Conservation (phyloP, 2,797 vertebrate species). For the Nyctalus aviator region DNA sequence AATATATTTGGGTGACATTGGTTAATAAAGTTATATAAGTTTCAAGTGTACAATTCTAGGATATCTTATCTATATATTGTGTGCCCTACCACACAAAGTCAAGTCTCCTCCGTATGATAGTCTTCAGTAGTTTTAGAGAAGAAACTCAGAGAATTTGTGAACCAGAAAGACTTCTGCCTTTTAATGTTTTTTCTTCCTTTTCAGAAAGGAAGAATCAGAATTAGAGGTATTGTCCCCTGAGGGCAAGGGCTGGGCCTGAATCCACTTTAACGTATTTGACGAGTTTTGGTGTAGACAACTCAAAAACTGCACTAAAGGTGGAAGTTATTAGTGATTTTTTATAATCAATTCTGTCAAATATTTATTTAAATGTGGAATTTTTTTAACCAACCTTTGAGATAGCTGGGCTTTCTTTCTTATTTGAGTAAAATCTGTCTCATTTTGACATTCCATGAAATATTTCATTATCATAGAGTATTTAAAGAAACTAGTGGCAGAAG, state of each 20-base stretch:
- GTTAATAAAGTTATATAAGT: neutral
- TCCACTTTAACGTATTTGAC: neutral
- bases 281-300: neutral
- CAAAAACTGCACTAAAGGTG: neutral
- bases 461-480: neutral
- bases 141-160: neutral
- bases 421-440: slow-evolving; percentile 9
- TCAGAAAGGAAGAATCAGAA: slow-evolving; percentile 22
- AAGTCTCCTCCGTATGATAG: neutral
- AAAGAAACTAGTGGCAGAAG: slow-evolving; percentile 16
- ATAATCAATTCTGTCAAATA: neutral
- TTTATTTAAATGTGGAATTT: slow-evolving; percentile 45
- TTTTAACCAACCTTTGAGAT: slow-evolving; percentile 20
- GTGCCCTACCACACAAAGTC: neutral
- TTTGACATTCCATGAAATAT: slow-evolving; percentile 41
- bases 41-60: neutral
- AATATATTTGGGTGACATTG: neutral
- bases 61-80: neutral
- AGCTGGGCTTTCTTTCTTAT: slow-evolving; percentile 13
- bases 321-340: slow-evolving; percentile 35
- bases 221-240: neutral
- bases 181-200: slow-evolving; percentile 47
- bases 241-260: neutral
- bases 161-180: neutral
- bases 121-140: slow-evolving; percentile 1